Percentiles rank a stretch among this genome's conserved stretches.
These are phyloP conservation scores for Netta rufina DNA, from an alignment of 2,797 vertebrate genomes.

Conservation along the genomic window DNA sequence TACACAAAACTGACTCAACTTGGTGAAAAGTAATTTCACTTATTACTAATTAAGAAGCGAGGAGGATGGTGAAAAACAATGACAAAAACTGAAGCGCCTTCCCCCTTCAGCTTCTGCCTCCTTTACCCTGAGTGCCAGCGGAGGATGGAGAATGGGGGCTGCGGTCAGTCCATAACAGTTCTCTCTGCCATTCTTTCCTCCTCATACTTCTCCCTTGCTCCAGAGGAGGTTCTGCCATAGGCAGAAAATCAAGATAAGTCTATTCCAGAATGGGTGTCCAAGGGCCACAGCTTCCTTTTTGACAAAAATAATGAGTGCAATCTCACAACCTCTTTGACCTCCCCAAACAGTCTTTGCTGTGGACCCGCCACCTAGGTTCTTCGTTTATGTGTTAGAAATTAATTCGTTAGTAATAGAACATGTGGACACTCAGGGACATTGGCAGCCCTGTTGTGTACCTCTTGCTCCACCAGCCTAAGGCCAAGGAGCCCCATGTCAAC, in stretches of 20 bases:
- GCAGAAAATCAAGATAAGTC: too few species aligned
- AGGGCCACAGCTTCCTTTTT: too few species aligned
- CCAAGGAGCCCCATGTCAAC: not conserved
- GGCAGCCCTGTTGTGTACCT: not conserved
- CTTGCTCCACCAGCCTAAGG: accelerated
- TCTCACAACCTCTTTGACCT: not conserved
- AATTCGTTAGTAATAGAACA: not conserved
- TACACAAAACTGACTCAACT: not conserved
- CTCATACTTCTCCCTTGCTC: not conserved
- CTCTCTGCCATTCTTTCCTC: not conserved
- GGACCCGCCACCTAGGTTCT: not conserved
- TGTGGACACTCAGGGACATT: too few species aligned
- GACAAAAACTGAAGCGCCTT: not conserved
- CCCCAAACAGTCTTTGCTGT: not conserved
- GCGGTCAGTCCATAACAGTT: not conserved
- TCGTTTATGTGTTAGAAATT: not conserved
- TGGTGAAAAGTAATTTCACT: not conserved
- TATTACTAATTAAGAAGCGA: not conserved
- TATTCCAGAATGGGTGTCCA: too few species aligned
- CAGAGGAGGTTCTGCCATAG: not conserved
- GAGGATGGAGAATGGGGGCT: not conserved
- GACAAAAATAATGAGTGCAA: not conserved
- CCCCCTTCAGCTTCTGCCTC: not conserved
- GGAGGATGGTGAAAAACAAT: not conserved
- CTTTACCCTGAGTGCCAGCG: not conserved